Evolutionary conservation across 64 coral and sea anemone species (phyloP), one percentile per base, ranked within the genome.

Genomic region (Acropora tenuis): DNA sequence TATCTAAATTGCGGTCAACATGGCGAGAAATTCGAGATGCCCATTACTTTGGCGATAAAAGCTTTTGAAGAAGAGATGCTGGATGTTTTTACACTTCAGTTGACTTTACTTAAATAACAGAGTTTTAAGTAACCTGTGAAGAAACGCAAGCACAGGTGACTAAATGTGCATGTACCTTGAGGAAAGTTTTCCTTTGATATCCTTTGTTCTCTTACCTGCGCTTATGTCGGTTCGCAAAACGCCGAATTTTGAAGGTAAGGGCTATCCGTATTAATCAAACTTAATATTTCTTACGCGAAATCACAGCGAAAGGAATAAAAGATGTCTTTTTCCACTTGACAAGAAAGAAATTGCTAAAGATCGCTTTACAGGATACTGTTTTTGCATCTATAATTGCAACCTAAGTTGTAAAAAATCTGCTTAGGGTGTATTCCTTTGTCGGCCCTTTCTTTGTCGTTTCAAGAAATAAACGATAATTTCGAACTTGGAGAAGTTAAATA

Each of bases 201-300:
- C 44, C 47, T 69, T 7, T 47, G 58, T 69, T 66, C 0, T 9
- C 44, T 19, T 15, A 15, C 4, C 3, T 4, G 17, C 8, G 16
- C 43, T 85, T 48, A 85, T 85, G 61, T 63, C 63, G 45, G 47
- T 43, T 4, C 44, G 18, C 17, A 85, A 85, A 48, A 48, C 47
- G 44, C 44, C 59, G 65, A 68, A 19, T 17, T 47, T 48, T 50
- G 65, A 85, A 85, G 82, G 82, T 85, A 85, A 46, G 65, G 6
- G 60, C 8, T 15, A 63, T 8, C 60, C 10, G 60, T 11, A 63
- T 10, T 8, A 15, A 63, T 11, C 3, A 13, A 1, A 13, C 60
- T 55, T 5, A 63, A 63, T 63, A 10, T 11, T 63, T 7, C 11
- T 13, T 63, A 11, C 3, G 16, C 6, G 11, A 12, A 63, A 63